Base-by-base conservation (phyloP, 2,797 vertebrate species). In the Halcyon badia region DNA sequence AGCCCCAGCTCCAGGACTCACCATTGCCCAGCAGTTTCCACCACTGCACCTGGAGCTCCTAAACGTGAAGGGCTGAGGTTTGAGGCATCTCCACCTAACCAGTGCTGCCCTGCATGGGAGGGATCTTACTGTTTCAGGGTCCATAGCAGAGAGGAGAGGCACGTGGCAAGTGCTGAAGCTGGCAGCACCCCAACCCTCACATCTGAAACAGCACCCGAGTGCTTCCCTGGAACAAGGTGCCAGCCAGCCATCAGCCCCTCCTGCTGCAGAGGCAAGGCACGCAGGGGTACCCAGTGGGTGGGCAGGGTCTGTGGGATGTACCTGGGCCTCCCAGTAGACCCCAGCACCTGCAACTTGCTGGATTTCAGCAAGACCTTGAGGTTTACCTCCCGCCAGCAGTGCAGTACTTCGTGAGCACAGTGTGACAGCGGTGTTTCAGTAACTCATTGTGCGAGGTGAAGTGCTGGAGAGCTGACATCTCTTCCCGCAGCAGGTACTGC, bases 371-470 rank as follows among this genome's bases (percentile, higher is more conserved):
- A 42, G 24, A 52, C 18, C n/a, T 28, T 2, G 5, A 41, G 7
- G 4, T 25, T 78, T 33, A 2, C 22, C 5, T 60, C 44, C 16
- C 44, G 48, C 20, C 57, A 58, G 49, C 7, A 5, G 0, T 0
- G 8, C 11, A 19, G 37, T n/a, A 15, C 39, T 79, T 22, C 0
- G 4, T 1, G 2, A 26, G 56, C 46, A 13, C 0, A 0, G 21
- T 25, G n/a, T 58, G 31, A 48, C 24, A 16, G 11, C 0, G 1
- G 3, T 26, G 13, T 33, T 39, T 56, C 42, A 18, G 0, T 17
- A 4, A 18, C 12, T 9, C 39, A 10, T 4, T 16, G 10, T 2
- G 1, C 2, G 11, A 56, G 49, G 22, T 14, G 37, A 16, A 72
- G 30, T 19, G 21, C 30, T 39, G 44, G 46, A 44, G 41, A 64